phyloP scores from a whole-genome alignment of 2,113 vertebrate genomes.

The Lophius piscatorius region DNA sequence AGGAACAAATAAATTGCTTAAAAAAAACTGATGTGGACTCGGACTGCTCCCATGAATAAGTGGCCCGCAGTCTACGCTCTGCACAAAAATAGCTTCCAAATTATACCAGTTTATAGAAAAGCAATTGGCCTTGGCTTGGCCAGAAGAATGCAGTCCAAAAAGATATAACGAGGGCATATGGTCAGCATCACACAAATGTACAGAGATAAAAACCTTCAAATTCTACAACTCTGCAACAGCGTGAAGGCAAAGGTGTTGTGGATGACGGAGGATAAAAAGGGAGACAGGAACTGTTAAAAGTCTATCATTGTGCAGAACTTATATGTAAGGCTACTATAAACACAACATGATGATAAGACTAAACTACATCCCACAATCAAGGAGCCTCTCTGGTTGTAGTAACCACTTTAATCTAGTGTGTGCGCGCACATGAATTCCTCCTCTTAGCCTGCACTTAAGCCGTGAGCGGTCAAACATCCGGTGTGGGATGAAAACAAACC shows the following conservation, averaged over 20 bases:
- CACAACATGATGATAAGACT: conserved; percentile 43
- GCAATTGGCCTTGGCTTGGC: conserved; percentile 61
- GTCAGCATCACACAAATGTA: conserved; percentile 56
- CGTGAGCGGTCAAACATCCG: conserved; percentile 53
- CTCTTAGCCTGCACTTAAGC: conserved; percentile 27
- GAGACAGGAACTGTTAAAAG: conserved; percentile 31
- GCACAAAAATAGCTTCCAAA: conserved; percentile 82
- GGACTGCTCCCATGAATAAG: conserved; percentile 43
- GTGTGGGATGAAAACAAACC: conserved; percentile 48
- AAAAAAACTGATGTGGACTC: conserved; percentile 47
- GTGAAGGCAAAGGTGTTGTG: conserved; percentile 8
- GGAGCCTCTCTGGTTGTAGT: conserved; percentile 33
- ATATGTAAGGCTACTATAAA: conserved; percentile 35
- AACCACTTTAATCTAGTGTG: conserved; percentile 43
- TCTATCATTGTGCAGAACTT: conserved; percentile 31
- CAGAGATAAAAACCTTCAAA: conserved; percentile 35
- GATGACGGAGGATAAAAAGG: conserved; percentile 1
- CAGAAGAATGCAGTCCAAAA: conserved; percentile 70
- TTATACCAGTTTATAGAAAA: conserved; percentile 77
- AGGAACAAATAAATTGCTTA: conserved; percentile 25
- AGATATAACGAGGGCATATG: conserved; percentile 45
- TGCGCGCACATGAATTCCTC: conserved; percentile 28
- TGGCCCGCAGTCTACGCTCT: conserved; percentile 56
- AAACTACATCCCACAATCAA: conserved; percentile 54
- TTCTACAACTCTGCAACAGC: no score